phyloP scores from a whole-genome alignment of 2,888 invertebrate species.

The Lypha dubia region DNA sequence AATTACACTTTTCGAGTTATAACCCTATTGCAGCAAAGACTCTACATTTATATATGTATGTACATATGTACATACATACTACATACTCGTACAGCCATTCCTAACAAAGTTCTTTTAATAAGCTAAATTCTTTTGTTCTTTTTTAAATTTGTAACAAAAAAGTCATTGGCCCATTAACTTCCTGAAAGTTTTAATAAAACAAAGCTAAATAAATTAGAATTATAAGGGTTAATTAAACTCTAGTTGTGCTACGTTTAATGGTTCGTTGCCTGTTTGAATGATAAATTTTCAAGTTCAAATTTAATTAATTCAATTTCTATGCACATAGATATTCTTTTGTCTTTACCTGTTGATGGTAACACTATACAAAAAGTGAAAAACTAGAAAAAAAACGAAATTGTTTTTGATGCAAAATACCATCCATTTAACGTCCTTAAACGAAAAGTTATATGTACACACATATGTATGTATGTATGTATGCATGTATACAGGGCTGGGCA shows the following conservation, averaged over 20 bases:
- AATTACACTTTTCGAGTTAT: too few species aligned
- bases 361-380: neutral
- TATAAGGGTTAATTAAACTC: conserved; percentile 40
- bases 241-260: conserved; percentile 28
- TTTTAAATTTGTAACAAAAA: conserved; percentile 4
- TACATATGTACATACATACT: too few species aligned
- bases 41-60: too few species aligned
- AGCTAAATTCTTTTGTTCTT: neutral
- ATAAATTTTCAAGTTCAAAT: conserved; percentile 64
- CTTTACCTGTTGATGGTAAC: conserved; percentile 35
- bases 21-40: too few species aligned
- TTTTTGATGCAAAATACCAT: conserved; percentile 34
- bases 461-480: too few species aligned
- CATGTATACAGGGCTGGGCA: too few species aligned
- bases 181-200: neutral
- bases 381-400: conserved; percentile 13
- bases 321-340: conserved; percentile 9
- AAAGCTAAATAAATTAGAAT: conserved; percentile 41
- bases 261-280: conserved; percentile 7
- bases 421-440: conserved; percentile 53
- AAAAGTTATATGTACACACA: conserved; percentile 1
- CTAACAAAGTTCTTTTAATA: neutral
- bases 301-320: conserved; percentile 60
- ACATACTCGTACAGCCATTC: neutral
- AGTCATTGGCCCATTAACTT: conserved; percentile 44